Base-by-base conservation (phyloP, 2,797 vertebrate genomes). In the Calcarius lapponicus region DNA sequence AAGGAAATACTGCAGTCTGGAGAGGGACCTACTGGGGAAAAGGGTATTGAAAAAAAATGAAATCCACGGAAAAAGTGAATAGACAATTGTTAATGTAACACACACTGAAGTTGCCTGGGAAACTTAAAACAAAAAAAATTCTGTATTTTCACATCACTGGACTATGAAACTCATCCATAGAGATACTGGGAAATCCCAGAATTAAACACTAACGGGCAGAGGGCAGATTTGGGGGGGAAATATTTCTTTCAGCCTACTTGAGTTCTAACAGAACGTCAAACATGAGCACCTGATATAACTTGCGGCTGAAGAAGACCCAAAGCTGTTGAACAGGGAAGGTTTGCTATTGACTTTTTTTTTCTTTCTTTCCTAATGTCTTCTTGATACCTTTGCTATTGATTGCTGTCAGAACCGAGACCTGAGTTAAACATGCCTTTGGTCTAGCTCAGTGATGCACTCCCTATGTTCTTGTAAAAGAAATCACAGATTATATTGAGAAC, bases 391-490 rank as follows among this genome's bases (percentile, higher is more conserved):
- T 90, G 31, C 34, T 69, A 34, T 48, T 61, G 32, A 24, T 47
- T 81, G 64, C 51, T 85, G 25, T 56, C 24, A 88, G 57, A 96
- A 90, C 34, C 18, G 94, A 92, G 69, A 91, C 80, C 36, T 79
- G 43, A 58, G 18, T 93, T 94, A 90, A 95, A 91, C 3, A 4
- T n/a, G 42, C 10, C 38, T 86, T 88, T 83, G 38, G 76, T 78
- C 69, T 80, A 86, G 79, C 34, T 90, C 40, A 47, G 9, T 32
- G 40, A 58, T 57, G 31, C 13, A 48, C 5, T 60, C 83, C 36
- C 65, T 84, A 40, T 11, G 28, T 43, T 89, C 20, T 50, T 82
- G 31, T 34, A 62, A 72, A 74, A 72, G 47, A 90, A 95, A 81
- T 65, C n/a, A 62, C 43, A 88, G 69, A 75, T 81, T 88, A 95